Evolutionary conservation across 2,888 invertebrate species (phyloP), one percentile per base, ranked within the genome.

Genomic region (Watsonalla binaria): DNA sequence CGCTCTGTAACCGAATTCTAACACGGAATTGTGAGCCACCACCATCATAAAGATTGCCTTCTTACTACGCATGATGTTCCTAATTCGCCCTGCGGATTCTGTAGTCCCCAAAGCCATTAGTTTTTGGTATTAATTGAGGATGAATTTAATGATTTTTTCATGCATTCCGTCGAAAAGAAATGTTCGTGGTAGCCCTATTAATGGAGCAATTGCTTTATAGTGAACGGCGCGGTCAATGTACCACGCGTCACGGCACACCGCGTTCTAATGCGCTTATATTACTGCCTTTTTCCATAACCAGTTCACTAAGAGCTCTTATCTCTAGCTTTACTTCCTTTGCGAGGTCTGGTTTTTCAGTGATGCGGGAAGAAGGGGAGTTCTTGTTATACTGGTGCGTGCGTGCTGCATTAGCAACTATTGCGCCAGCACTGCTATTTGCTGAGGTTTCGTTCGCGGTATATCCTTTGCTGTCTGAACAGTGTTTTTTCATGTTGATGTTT

Each of bases 181-280:
- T 56, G 62, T 64, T 61, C 59, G 77, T 71, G 76, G 69, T 77
- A 84, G 68, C 83, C 83, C 85, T 85, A 79, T 70, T 79, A 82
- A 84, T 85, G 80, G 78, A 80, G 80, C 82, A 79, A 83, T 82
- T 80, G 82, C 81, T 78, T 68, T 75, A 75, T 74, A 81, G 82
- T 70, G 80, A 80, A 77, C 80, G 72, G 72, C 64, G 80, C 88
- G 89, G 89, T 89, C 89, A 89, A 82, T 72, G 89, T 78, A 81
- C 90, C 74, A 70, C 68, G 72, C 86, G 89, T 87, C 88, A 88
- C 88, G 90, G 83, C 79, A 82, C 84, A 80, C 71, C 79, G 83
- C 81, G 79, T 80, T 83, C 84, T 87, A 87, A 88, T 86, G 84
- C 84, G 83, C 83, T 84, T 85, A 86, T 83, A 86, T 87, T 85